These are phyloP conservation scores for Otocyon megalotis DNA, from an alignment of 2,113 vertebrate genomes.

Conservation along the genomic window DNA sequence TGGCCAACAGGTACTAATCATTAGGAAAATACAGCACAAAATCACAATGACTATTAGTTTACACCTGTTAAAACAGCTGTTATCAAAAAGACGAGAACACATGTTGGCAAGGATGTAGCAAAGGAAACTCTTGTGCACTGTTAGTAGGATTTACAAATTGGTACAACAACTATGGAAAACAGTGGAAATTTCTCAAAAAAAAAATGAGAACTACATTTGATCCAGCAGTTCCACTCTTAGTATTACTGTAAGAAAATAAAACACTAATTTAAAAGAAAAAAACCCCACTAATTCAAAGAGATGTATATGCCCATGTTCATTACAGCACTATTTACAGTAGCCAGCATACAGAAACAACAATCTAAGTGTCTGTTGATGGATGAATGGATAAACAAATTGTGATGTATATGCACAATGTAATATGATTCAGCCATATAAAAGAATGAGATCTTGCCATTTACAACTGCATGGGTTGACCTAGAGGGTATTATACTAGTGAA, in stretches of 20 bases:
- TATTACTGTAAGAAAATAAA: neutral
- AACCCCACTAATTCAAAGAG: neutral
- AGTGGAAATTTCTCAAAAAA: neutral
- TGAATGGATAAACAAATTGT: neutral
- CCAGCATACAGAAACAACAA: neutral
- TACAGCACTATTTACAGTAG: neutral
- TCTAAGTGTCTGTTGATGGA: neutral
- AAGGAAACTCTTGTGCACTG: neutral
- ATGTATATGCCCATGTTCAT: neutral
- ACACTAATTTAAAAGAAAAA: neutral
- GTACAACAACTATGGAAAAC: neutral
- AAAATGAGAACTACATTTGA: neutral
- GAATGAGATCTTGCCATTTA: neutral
- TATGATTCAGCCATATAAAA: neutral
- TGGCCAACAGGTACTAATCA: neutral
- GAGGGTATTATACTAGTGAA: neutral
- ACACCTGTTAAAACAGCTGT: neutral
- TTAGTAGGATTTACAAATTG: neutral
- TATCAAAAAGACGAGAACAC: neutral
- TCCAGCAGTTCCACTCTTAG: neutral
- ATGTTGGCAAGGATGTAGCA: neutral
- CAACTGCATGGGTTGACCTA: neutral
- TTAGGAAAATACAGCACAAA: neutral
- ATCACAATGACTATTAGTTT: neutral
- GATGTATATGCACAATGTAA: neutral